phyloP scores from a whole-genome alignment of 2,797 vertebrate genomes.

The Gadopsis marmoratus region DNA sequence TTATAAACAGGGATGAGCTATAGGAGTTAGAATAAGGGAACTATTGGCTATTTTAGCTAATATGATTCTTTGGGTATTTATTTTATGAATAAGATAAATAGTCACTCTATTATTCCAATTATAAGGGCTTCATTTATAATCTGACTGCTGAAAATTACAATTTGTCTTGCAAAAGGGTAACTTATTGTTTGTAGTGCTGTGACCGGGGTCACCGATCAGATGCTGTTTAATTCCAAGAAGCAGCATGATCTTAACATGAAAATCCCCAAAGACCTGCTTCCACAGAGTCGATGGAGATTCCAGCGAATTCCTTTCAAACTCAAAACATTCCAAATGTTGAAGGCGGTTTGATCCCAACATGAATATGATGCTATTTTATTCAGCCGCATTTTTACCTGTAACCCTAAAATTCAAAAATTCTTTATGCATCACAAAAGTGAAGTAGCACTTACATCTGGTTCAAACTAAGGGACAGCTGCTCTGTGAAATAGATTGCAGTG shows the following conservation, averaged over 20 bases:
- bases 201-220: conserved; percentile 21
- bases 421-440: conserved; percentile 13
- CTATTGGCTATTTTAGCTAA: conserved; percentile 43
- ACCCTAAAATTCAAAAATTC: conserved; percentile 7
- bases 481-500: conserved; percentile 11
- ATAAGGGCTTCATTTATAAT: conserved; percentile 20
- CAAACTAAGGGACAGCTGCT: conserved; percentile 24
- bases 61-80: not conserved
- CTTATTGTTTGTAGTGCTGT: conserved; percentile 22
- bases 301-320: conserved; percentile 36
- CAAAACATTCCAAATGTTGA: conserved; percentile 21
- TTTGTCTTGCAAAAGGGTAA: conserved; percentile 17
- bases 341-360: conserved; percentile 6
- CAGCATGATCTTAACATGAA: conserved; percentile 33
- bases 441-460: conserved; percentile 6
- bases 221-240: conserved; percentile 44
- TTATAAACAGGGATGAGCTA: conserved; percentile 54
- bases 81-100: conserved; percentile 34
- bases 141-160: not conserved
- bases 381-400: not conserved
- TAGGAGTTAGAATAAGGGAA: conserved; percentile 24
- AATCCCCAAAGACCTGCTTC: conserved; percentile 43
- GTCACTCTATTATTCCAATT: conserved; percentile 28
- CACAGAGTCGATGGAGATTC: conserved; percentile 21
- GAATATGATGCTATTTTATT: not conserved